phyloP scores from a whole-genome alignment of 2,113 vertebrate genomes.

The Semnornis frantzii region DNA sequence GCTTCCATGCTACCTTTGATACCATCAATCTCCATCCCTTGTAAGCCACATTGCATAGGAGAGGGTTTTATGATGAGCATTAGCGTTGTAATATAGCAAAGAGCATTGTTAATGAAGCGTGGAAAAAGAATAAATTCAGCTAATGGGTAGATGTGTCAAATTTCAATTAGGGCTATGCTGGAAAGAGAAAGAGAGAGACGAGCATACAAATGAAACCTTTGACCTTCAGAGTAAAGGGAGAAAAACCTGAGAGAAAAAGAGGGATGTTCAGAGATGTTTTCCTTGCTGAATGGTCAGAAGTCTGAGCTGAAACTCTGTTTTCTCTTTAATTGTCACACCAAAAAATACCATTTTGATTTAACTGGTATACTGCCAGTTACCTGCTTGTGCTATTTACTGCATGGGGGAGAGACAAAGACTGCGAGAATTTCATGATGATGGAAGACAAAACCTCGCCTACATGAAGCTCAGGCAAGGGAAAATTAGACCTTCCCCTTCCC shows the following conservation, averaged over 20 bases:
- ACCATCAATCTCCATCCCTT: conserved; percentile 75
- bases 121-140: conserved; percentile 80
- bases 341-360: neutral
- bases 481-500: neutral
- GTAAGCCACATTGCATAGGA: conserved; percentile 68
- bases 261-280: conserved; percentile 39
- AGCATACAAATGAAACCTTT: conserved; percentile 80
- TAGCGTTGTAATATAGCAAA: conserved; percentile 74
- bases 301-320: conserved; percentile 7
- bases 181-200: conserved; percentile 71
- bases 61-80: conserved; percentile 79
- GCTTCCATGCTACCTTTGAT: conserved; percentile 69
- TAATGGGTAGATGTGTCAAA: conserved; percentile 83
- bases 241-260: conserved; percentile 53
- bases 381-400: neutral
- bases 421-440: neutral
- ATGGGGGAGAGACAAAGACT: neutral
- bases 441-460: neutral
- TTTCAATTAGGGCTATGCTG: conserved; percentile 78
- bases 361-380: neutral
- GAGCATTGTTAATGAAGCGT: conserved; percentile 82
- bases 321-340: neutral
- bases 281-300: neutral
- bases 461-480: neutral
- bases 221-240: conserved; percentile 75